Evolutionary conservation across 2,113 vertebrate species (phyloP).

Genomic region (Pseudopodoces humilis): DNA sequence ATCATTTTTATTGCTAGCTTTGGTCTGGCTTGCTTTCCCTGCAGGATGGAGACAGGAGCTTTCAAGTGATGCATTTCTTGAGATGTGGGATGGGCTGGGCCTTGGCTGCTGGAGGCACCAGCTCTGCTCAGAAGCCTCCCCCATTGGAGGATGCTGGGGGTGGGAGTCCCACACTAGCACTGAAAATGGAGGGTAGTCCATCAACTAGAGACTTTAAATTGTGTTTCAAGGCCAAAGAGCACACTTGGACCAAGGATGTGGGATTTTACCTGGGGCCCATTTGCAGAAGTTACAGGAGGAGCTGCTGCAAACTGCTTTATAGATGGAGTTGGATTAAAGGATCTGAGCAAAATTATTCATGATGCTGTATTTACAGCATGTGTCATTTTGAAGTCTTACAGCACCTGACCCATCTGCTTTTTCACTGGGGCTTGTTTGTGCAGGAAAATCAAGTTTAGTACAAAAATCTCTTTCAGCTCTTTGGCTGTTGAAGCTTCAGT

Average conservation of each 20-base stretch:
- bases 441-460: not conserved
- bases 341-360: not conserved
- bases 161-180: not conserved
- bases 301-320: not conserved
- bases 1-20: not conserved
- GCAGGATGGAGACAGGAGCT: not conserved
- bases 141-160: fast-evolving
- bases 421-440: not conserved
- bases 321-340: not conserved
- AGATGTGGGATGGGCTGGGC: not conserved
- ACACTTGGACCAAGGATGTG: not conserved
- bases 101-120: not conserved
- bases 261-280: not conserved
- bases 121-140: not conserved
- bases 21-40: not conserved
- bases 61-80: not conserved
- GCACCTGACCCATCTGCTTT: not conserved
- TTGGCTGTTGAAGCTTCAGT: not conserved
- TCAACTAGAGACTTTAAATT: not conserved
- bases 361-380: not conserved
- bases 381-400: not conserved
- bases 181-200: not conserved
- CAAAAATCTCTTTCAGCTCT: not conserved
- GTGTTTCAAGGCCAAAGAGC: not conserved
- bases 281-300: not conserved